A percentile compares a stretch with the other conserved stretches of the same genome.
These are phyloP conservation scores for Paramormyrops kingsleyae DNA, from an alignment of 2,113 vertebrate genomes.

Conservation along the genomic window DNA sequence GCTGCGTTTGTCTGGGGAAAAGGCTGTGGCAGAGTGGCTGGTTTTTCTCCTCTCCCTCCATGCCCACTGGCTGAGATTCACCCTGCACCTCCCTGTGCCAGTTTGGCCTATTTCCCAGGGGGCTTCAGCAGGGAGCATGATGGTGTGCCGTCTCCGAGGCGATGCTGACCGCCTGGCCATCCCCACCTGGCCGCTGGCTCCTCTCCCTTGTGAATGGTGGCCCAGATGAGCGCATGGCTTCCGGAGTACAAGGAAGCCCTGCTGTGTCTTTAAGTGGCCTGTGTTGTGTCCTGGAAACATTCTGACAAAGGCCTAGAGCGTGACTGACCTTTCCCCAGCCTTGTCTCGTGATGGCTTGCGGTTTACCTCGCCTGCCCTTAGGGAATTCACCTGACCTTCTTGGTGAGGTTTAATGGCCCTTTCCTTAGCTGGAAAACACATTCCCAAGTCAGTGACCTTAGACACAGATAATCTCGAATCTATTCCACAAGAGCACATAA, in stretches of 20 bases:
- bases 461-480: background rate
- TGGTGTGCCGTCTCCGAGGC: background rate
- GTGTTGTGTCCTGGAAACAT: background rate
- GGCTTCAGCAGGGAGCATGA: background rate
- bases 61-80: background rate
- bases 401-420: background rate
- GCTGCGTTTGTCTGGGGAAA: background rate
- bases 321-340: background rate
- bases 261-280: background rate
- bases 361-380: background rate
- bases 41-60: background rate
- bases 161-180: background rate
- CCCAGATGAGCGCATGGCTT: background rate
- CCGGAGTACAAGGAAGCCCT: background rate
- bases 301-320: background rate
- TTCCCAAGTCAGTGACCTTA: background rate
- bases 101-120: background rate
- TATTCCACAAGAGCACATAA: background rate
- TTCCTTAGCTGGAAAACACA: background rate
- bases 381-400: slow-evolving; percentile 1
- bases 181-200: background rate
- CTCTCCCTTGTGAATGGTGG: background rate
- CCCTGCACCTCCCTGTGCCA: background rate
- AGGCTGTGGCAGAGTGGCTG: background rate
- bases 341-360: background rate